Base-by-base conservation (phyloP, 2,113 vertebrate species). In the Halichoeres trimaculatus region DNA sequence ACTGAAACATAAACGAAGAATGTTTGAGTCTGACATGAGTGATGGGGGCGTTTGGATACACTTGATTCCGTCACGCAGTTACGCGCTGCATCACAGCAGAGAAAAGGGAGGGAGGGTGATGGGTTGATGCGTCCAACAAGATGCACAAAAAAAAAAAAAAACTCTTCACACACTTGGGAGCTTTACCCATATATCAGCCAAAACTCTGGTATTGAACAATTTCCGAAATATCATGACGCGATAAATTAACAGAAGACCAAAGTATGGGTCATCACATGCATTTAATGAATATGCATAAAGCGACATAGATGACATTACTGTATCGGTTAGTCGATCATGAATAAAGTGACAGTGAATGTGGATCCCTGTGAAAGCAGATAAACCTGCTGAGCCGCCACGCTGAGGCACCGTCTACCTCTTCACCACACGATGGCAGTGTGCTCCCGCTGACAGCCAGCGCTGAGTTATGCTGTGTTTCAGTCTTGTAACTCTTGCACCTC, bases 391-490 rank as follows among this genome's bases (percentile, higher is more conserved):
- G 16, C 23, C 10, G 1, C 43, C 13, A 53, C 48, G 62, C 52
- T 26, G 1, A 47, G 19, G 17, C 2, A 9, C n/a, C 1, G 26
- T n/a, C 10, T 1, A 34, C 17, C 12, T 66, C 11, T 60, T 22
- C 48, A 70, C 83, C 88, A 80, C 85, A 80, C 0, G 83, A 8
- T 74, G 88, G 80, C 78, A 41, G 1, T 81, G 34, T 8, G 55
- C n/a, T 24, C 56, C 19, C 54, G 53, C 54, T 48, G 53, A 54
- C 2, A 43, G 34, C 26, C 50, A 26, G 0, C 1, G 0, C 24
- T 56, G 12, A 20, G 30, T 30, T 30, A n/a, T 30, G 30, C 6
- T 30, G 6, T 6, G 6, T 6, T 30, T 30, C 30, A 30, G 6
- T 24, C 74, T 60, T 19, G 17, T 64, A 51, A 63, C 51, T 56